These are phyloP conservation scores for Oikopleura vanhoeffeni DNA, from an alignment of 23 tunicate species.

Conservation along the genomic window DNA sequence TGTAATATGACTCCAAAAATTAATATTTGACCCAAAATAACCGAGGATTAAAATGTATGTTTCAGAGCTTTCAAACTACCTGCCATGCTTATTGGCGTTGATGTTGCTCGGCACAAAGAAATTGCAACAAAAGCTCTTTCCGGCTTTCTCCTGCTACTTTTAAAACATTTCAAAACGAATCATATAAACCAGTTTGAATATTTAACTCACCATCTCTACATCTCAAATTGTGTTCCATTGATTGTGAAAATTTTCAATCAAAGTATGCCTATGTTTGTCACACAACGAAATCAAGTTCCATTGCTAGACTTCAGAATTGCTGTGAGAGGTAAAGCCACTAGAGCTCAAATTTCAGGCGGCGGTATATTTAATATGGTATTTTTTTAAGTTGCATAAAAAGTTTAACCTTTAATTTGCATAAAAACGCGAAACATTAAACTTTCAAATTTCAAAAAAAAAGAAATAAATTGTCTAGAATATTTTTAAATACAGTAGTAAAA, in stretches of 20 bases:
- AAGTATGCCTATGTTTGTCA: slow-evolving; percentile 67
- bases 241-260: slow-evolving; percentile 81
- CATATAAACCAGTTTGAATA: slow-evolving; percentile 91
- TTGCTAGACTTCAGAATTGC: slow-evolving; percentile 60
- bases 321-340: slow-evolving; percentile 76
- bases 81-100: slow-evolving; percentile 30
- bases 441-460: too few relatives aligned
- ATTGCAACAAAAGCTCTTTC: slow-evolving; percentile 63
- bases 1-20: too few relatives aligned
- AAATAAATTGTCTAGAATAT: too few relatives aligned
- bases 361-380: too few relatives aligned
- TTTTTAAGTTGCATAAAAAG: too few relatives aligned
- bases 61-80: slow-evolving; percentile 10
- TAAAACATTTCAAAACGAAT: slow-evolving; percentile 78
- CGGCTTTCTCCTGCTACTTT: slow-evolving; percentile 38
- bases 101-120: slow-evolving; percentile 70
- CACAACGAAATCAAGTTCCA: slow-evolving; percentile 59
- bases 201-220: slow-evolving; percentile 64
- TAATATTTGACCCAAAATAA: too few relatives aligned
- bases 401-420: too few relatives aligned
- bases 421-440: too few relatives aligned
- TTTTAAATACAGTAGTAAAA: too few relatives aligned
- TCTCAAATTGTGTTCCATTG: slow-evolving; percentile 86
- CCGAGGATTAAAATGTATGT: too few relatives aligned
- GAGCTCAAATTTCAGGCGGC: too few relatives aligned